Percentiles rank a stretch among this genome's conserved stretches.
Evolutionary conservation across 2,797 vertebrate genomes (phyloP).

Genomic region (Chaenodraco wilsoni): DNA sequence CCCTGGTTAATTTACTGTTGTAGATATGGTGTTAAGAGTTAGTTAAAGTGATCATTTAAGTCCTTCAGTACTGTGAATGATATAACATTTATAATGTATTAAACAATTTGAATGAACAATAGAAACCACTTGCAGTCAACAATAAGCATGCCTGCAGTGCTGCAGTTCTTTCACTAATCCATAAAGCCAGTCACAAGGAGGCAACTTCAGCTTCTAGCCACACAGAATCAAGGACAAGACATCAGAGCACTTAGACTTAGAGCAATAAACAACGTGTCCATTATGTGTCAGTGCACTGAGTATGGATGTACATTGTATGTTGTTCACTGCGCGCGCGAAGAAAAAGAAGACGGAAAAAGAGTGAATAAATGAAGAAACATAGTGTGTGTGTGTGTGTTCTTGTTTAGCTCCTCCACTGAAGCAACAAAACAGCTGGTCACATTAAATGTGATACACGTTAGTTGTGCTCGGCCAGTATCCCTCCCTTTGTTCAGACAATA

Average conservation of each 20-base stretch:
- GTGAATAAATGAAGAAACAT: too few species aligned
- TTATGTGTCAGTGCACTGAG: slow-evolving; percentile 19
- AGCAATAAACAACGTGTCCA: slow-evolving; percentile 43
- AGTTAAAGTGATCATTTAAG: background rate
- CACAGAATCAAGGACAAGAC: slow-evolving; percentile 39
- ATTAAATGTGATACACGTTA: slow-evolving; percentile 35
- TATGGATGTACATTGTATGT: slow-evolving; percentile 16
- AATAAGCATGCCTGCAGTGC: slow-evolving; percentile 6
- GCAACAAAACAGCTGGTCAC: slow-evolving; percentile 28
- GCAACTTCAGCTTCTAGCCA: slow-evolving; percentile 4
- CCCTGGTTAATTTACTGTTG: background rate
- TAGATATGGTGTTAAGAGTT: background rate
- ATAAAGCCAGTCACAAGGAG: slow-evolving; percentile 33
- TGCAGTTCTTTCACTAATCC: slow-evolving; percentile 39
- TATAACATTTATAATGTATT: background rate
- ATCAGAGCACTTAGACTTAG: slow-evolving; percentile 43
- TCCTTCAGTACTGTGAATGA: background rate
- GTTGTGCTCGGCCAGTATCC: slow-evolving; percentile 15
- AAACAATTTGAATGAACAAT: background rate
- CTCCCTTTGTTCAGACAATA: slow-evolving; percentile 35
- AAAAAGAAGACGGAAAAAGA: too few species aligned
- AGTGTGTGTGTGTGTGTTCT: slow-evolving; percentile 2
- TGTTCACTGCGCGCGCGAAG: background rate
- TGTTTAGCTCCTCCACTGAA: slow-evolving; percentile 8
- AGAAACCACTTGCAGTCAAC: slow-evolving; percentile 3